Evolutionary conservation across 1,140 invertebrate genomes (phyloP).

Genomic region (Wiebesia pumilae): DNA sequence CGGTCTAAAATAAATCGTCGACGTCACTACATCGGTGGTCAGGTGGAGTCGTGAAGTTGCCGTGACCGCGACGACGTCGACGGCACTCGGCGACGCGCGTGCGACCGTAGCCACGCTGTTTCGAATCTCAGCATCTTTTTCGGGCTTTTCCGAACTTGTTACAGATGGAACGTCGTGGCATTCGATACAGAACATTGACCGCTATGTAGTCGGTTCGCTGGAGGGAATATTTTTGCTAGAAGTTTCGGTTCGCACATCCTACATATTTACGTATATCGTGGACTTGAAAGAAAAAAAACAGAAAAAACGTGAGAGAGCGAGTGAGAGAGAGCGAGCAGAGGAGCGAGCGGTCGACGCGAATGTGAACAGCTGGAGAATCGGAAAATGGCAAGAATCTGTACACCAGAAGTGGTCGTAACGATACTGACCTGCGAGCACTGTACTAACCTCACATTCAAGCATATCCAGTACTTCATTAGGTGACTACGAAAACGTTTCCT

Average conservation of each 20-base stretch:
- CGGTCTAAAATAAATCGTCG: background rate
- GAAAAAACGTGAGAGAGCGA: background rate
- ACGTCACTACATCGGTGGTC: background rate
- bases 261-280: background rate
- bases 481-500: conserved; percentile 54
- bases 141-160: background rate
- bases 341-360: background rate
- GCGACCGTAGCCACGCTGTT: background rate
- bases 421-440: conserved; percentile 70
- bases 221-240: background rate
- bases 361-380: conserved; percentile 29
- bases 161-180: background rate
- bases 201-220: background rate
- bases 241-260: background rate
- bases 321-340: background rate
- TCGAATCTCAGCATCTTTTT: background rate
- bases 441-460: conserved; percentile 71
- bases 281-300: background rate
- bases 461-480: conserved; percentile 72
- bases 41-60: background rate
- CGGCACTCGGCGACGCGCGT: background rate
- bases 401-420: conserved; percentile 62
- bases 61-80: background rate
- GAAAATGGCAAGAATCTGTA: conserved; percentile 71
- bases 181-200: background rate